A percentile compares a stretch with the other conserved stretches of the same genome.
Evolutionary conservation across 2,888 invertebrate genomes (phyloP).

Genomic region (Lithosia quadra): DNA sequence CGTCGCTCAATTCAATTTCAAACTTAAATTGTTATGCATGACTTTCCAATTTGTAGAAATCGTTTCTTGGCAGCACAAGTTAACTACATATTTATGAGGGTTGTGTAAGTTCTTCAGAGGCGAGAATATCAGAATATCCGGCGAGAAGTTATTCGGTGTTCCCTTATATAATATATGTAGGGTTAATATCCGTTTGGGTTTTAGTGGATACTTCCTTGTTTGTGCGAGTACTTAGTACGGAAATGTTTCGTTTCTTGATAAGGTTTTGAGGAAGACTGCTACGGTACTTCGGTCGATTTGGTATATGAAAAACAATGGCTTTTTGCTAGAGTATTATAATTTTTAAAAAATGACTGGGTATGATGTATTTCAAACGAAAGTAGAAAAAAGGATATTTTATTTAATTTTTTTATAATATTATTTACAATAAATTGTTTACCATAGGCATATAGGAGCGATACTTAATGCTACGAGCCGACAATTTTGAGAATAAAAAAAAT

Average conservation of each 20-base stretch:
- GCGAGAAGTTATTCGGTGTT: conserved; percentile 44
- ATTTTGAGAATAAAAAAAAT: background rate
- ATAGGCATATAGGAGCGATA: too few relatives aligned
- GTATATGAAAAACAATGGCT: background rate
- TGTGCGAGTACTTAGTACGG: background rate
- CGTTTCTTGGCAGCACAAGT: conserved; percentile 44
- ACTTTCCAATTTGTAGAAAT: conserved; percentile 60
- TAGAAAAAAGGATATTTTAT: background rate
- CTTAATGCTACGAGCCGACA: too few relatives aligned
- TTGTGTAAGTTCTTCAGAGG: conserved; percentile 46
- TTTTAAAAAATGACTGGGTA: background rate
- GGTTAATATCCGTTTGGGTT: conserved; percentile 5
- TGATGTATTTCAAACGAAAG: background rate
- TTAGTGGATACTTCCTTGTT: background rate
- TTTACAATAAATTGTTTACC: background rate
- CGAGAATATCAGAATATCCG: conserved; percentile 48
- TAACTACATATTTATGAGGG: conserved; percentile 68
- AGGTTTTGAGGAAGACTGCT: background rate
- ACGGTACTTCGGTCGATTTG: background rate
- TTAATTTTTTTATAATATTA: too few relatives aligned
- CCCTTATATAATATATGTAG: conserved; percentile 22
- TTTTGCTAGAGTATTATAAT: background rate
- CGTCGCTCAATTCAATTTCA: conserved; percentile 39
- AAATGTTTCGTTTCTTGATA: background rate
- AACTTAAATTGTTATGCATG: conserved; percentile 58